phyloP scores from a whole-genome alignment of 2,113 vertebrate species.

The Amblyopsis rosae region DNA sequence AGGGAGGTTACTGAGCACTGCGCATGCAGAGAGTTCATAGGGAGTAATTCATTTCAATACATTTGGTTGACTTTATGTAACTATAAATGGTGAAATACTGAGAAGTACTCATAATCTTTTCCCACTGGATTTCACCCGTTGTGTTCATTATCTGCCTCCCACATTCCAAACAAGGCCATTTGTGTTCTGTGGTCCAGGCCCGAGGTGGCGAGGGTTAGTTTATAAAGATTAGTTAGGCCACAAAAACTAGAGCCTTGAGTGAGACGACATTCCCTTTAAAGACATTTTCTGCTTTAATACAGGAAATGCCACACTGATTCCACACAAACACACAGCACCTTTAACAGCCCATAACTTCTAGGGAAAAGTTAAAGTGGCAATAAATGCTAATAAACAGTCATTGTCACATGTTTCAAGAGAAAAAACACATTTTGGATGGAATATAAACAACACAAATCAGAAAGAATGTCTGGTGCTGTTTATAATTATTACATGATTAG shows the following conservation, averaged over 20 bases:
- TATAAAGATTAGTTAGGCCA: constrained; percentile 67
- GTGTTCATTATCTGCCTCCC: constrained; percentile 31
- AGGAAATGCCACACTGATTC: constrained; percentile 76
- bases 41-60: constrained; percentile 48
- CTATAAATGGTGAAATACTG: constrained; percentile 49
- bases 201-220: constrained; percentile 66
- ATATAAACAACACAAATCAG: constrained; percentile 33
- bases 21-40: constrained; percentile 38
- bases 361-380: constrained; percentile 47
- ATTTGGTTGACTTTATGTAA: constrained; percentile 51
- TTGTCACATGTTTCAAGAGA: constrained; percentile 6
- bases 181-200: constrained; percentile 30
- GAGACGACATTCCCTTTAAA: constrained; percentile 67
- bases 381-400: constrained; percentile 44
- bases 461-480: constrained; percentile 24
- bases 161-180: constrained; percentile 45
- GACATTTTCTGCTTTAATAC: constrained; percentile 58
- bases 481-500: constrained; percentile 16
- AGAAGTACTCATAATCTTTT: constrained; percentile 13
- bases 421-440: constrained; percentile 21
- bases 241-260: constrained; percentile 52
- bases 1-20: constrained; percentile 34
- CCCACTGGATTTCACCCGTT: constrained; percentile 3
- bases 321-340: constrained; percentile 66
- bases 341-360: constrained; percentile 67